These are phyloP conservation scores for Eretmodus cyanostictus DNA, from an alignment of 2,113 vertebrate genomes.

Conservation along the genomic window DNA sequence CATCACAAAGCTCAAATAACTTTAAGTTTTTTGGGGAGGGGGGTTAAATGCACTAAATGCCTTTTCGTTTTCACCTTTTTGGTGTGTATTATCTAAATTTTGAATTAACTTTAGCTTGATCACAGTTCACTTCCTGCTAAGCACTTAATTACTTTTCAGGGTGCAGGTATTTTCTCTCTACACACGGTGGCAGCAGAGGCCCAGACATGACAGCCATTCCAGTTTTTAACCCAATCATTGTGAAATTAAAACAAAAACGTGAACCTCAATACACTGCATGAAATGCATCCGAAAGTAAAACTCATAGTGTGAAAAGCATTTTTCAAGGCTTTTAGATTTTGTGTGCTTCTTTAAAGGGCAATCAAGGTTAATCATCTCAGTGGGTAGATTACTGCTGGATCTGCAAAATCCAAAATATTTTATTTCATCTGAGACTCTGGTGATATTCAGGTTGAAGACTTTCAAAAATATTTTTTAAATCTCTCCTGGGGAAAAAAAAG, in stretches of 20 bases:
- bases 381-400: neutral
- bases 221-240: neutral
- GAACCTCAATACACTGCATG: neutral
- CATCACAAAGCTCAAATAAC: neutral
- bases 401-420: neutral
- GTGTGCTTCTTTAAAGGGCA: neutral
- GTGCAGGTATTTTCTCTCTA: neutral
- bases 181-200: neutral
- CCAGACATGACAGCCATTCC: neutral
- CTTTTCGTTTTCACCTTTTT: neutral
- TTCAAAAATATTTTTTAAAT: neutral
- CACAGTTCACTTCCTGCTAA: neutral
- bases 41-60: neutral
- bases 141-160: neutral
- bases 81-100: neutral
- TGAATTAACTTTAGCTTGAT: neutral
- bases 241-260: neutral
- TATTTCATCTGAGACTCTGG: neutral
- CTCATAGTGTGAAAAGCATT: rapidly evolving
- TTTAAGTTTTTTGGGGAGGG: neutral
- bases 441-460: neutral
- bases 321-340: neutral
- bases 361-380: neutral
- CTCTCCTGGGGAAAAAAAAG: neutral
- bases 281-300: neutral